Base-by-base conservation (phyloP, 2,888 invertebrate species). In the Amphipoea oculea region DNA sequence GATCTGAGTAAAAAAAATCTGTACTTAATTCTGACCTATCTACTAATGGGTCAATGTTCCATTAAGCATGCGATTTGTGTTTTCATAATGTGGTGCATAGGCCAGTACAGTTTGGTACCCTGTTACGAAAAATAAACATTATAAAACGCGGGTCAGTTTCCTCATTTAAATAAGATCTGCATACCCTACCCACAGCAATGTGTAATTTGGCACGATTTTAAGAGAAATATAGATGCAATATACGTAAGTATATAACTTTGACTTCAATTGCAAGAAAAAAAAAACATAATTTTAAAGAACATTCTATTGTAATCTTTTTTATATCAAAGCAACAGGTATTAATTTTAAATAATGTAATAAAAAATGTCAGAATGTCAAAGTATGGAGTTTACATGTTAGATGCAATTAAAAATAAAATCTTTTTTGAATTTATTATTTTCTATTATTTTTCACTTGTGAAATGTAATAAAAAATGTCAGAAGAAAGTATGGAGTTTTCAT, bases 121-220 rank as follows among this genome's bases (percentile, higher is more conserved):
- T 62, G 73, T 29, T 11, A 42, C 29, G 6, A 51, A 63, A 36
- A 63, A 6, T 20, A 74, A 23, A 42, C 11, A 42, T 29, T 5
- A 51, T 29, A 63, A 4, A 51, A 42, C 12, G 45, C 9, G 14
- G 29, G 29, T 23, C 14, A 48, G 36, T 17, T 23, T 72, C 23
- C 6, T 6, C 57, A 62, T 51, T 36, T 17, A n/a, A 48, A 40
- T 40, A 73, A 73, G 62, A 62, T 73, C 36, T 62, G 9, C 40
- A 23, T 12, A 17, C 23, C 20, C 4, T 51, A n/a, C 20, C 17
- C 17, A 1, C 29, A 42, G 14, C 23, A 40, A 40, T 57, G 73
- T 48, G n/a, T 36, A 42, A 60, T 81, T 80, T 80, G 74, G 81
- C 67, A 81, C 81, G 9, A 36, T 23, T 36, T 29, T 36, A 48